Evolutionary conservation across 2,888 invertebrate genomes (phyloP), one percentile per base, ranked within the genome.

Genomic region (Eremobia ochroleuca): DNA sequence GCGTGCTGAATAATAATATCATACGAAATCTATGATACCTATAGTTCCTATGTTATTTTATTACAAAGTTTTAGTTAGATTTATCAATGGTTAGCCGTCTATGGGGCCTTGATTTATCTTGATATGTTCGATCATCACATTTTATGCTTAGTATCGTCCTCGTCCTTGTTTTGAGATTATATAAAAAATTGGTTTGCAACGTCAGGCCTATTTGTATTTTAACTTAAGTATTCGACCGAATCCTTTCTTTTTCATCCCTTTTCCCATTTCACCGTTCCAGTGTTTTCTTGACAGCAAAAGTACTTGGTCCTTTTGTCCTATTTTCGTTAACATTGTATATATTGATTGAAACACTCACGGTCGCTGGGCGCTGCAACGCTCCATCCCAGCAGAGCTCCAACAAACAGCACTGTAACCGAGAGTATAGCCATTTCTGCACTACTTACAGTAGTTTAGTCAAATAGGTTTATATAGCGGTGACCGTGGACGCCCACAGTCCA

Each of bases 401-500:
- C 82, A n/a, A 85, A 84, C 77, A 87, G 91, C 92, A 95, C 91
- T 85, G 90, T 91, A 81, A 92, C 90, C 83, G 87, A 91, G 81
- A 92, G 87, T 82, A 87, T 88, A 87, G 90, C 90, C 96, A 96
- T 96, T 88, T 91, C 89, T 89, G 89, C 90, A 93, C 93, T 93
- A 91, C 91, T 91, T 94, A 91, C 91, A 90, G 88, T 89, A 88
- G 91, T 93, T 91, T 91, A 90, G 91, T 86, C 88, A 90, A 94
- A 89, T 92, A 88, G 93, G 94, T 93, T 94, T 96, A 95, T 96
- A 96, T 96, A 96, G 90, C 85, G 86, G 82, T 91, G 95, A 90
- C 94, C 94, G 90, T 95, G 93, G 87, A 92, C 94, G 93, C 96
- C 96, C 94, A 96, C 96, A 81, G 90, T 77, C 85, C 90, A 90